Conservation (phyloP, 2,888 invertebrate genomes). For the Zygothrica quintamaculata region DNA sequence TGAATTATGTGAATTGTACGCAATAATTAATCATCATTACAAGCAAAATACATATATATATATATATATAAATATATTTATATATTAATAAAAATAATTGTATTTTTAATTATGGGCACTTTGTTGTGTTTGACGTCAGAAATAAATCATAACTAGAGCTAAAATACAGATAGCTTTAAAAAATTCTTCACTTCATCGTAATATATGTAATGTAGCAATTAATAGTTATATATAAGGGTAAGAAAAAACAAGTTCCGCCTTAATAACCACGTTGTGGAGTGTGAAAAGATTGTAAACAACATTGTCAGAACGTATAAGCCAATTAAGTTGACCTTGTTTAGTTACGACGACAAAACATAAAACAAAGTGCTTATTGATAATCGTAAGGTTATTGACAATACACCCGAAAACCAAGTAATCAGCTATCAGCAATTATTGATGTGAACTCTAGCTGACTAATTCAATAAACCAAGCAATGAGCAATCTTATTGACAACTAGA, state of each 20-base stretch:
- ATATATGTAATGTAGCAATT: conserved; percentile 13
- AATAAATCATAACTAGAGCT: not conserved
- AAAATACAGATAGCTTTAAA: not conserved
- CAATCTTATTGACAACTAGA: conserved; percentile 8
- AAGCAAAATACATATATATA: conserved; percentile 10
- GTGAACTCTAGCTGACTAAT: conserved; percentile 33
- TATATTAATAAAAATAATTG: not conserved
- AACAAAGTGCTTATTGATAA: conserved; percentile 30
- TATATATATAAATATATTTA: conserved; percentile 1
- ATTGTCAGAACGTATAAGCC: conserved; percentile 45
- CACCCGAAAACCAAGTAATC: conserved; percentile 12
- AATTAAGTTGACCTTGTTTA: conserved; percentile 48
- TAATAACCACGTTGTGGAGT: conserved; percentile 53
- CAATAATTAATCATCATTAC: conserved; percentile 66
- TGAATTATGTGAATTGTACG: conserved; percentile 55
- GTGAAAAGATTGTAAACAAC: conserved; percentile 54
- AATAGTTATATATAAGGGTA: conserved; percentile 18
- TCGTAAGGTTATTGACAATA: conserved; percentile 21
- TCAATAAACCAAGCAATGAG: conserved; percentile 15
- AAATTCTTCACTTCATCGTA: conserved; percentile 18
- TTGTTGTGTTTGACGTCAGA: conserved; percentile 42
- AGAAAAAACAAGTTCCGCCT: conserved; percentile 45
- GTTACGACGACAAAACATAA: conserved; percentile 29
- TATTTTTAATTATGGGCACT: conserved; percentile 4
- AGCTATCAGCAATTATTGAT: conserved; percentile 9